These are phyloP conservation scores for Sphaeridia pumilis DNA, from an alignment of 2,888 invertebrate genomes.

Conservation along the genomic window DNA sequence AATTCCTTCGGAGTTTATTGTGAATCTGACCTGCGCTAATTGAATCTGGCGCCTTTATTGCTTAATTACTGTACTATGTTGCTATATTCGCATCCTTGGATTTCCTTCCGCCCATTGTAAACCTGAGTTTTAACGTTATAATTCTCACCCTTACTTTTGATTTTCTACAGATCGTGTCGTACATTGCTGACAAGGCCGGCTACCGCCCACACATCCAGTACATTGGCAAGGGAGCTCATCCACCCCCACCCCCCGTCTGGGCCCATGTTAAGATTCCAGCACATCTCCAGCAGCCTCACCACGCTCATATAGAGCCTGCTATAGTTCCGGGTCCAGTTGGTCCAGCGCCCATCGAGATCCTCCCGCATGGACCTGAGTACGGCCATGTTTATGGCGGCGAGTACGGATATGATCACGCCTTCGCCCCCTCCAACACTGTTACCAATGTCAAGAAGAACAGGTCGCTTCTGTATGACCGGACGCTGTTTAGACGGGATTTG, in stretches of 20 bases:
- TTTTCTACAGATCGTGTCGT: conserved; percentile 30
- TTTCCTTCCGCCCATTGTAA: too few relatives aligned
- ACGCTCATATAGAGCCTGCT: neutral
- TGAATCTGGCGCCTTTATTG: too few relatives aligned
- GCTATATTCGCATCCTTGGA: too few relatives aligned
- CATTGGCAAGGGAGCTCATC: conserved; percentile 33
- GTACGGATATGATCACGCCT: conserved; percentile 10
- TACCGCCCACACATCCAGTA: conserved; percentile 34
- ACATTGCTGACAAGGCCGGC: conserved; percentile 33
- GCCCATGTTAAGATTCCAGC: conserved; percentile 30
- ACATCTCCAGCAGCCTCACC: conserved; percentile 7
- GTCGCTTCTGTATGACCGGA: conserved; percentile 29
- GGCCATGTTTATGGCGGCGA: conserved; percentile 17
- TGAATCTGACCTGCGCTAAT: too few relatives aligned
- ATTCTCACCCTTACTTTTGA: too few relatives aligned
- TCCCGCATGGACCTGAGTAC: conserved; percentile 20
- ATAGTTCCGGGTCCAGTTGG: conserved; percentile 19
- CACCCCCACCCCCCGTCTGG: conserved; percentile 33
- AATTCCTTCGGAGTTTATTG: too few relatives aligned
- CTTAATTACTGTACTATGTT: too few relatives aligned
- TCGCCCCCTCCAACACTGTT: conserved; percentile 16
- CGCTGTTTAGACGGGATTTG: conserved; percentile 29
- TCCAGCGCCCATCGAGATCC: conserved; percentile 10
- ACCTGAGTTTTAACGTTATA: too few relatives aligned
- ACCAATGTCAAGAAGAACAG: conserved; percentile 26